These are phyloP conservation scores for Drosophila lowei DNA, from an alignment of 1,140 invertebrate genomes.

Conservation along the genomic window DNA sequence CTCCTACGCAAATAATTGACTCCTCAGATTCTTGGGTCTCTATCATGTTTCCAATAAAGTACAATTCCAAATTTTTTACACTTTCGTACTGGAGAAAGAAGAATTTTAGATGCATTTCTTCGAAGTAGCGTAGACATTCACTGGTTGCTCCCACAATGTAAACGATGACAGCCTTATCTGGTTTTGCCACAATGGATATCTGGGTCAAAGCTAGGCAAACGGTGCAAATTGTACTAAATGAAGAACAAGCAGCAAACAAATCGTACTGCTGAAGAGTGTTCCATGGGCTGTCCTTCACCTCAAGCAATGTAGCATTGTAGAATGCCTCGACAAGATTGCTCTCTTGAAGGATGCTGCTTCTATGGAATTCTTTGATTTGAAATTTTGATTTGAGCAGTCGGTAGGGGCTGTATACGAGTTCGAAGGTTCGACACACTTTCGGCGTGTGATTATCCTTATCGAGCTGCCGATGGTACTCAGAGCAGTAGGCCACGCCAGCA, in stretches of 20 bases:
- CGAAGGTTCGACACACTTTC: conserved; percentile 40
- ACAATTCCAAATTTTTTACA: conserved; percentile 41
- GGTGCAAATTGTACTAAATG: conserved; percentile 61
- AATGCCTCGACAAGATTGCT: conserved; percentile 42
- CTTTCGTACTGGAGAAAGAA: conserved; percentile 52
- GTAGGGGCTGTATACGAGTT: conserved; percentile 47
- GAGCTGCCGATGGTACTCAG: conserved; percentile 19
- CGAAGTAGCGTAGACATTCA: conserved; percentile 50
- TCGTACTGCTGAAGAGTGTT: conserved; percentile 37
- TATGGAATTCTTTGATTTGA: conserved; percentile 11
- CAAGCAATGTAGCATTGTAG: conserved; percentile 15
- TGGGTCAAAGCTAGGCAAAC: conserved; percentile 43
- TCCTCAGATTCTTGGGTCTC: neutral
- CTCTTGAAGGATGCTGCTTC: neutral
- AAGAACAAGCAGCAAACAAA: conserved; percentile 42
- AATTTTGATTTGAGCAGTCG: conserved; percentile 6
- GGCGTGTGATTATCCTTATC: conserved; percentile 27
- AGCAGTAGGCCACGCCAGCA: conserved; percentile 55
- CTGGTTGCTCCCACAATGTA: conserved; percentile 54
- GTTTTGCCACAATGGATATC: conserved; percentile 1
- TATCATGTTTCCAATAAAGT: conserved; percentile 57
- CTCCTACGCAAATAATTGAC: neutral
- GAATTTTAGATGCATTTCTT: conserved; percentile 54
- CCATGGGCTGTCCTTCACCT: conserved; percentile 17
- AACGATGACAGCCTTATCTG: conserved; percentile 12